Evolutionary conservation across 2,113 vertebrate genomes (phyloP).

Genomic region (Psephotus haematonotus): DNA sequence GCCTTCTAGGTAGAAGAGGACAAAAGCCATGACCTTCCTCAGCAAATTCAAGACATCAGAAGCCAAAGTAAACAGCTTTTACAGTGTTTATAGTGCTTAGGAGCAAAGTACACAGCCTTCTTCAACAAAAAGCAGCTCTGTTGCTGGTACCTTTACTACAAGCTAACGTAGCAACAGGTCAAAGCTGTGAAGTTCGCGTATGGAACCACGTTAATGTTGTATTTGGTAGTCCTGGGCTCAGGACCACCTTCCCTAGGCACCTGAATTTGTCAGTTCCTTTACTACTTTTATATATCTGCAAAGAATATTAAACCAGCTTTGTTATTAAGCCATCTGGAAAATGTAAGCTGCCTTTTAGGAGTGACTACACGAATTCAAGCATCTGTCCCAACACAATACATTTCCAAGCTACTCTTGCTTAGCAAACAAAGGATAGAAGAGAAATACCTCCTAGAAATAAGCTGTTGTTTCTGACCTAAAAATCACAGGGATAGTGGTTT

Average conservation of each 20-base stretch:
- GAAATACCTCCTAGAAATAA: not conserved
- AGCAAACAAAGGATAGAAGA: not conserved
- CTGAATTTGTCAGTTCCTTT: not conserved
- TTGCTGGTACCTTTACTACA: not conserved
- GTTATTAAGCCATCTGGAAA: constrained; percentile 44
- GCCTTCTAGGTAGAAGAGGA: not conserved
- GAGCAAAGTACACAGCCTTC: not conserved
- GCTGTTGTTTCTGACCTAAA: not conserved
- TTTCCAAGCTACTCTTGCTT: not conserved
- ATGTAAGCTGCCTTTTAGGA: constrained; percentile 26
- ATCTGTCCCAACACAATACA: not conserved
- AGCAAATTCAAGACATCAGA: not conserved
- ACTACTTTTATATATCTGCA: not conserved
- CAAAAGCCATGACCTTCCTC: constrained; percentile 18
- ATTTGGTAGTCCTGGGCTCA: not conserved
- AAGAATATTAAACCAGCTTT: constrained; percentile 26
- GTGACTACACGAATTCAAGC: not conserved
- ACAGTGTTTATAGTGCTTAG: not conserved
- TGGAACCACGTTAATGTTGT: not conserved
- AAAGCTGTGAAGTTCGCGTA: not conserved
- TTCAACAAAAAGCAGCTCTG: not conserved
- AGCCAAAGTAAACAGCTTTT: not conserved
- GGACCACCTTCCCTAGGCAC: not conserved
- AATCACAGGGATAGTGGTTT: not conserved
- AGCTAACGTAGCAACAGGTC: not conserved